A percentile compares a stretch with the other conserved stretches of the same genome.
Evolutionary conservation across 2,797 vertebrate species (phyloP).

Genomic region (Semotilus atromaculatus): DNA sequence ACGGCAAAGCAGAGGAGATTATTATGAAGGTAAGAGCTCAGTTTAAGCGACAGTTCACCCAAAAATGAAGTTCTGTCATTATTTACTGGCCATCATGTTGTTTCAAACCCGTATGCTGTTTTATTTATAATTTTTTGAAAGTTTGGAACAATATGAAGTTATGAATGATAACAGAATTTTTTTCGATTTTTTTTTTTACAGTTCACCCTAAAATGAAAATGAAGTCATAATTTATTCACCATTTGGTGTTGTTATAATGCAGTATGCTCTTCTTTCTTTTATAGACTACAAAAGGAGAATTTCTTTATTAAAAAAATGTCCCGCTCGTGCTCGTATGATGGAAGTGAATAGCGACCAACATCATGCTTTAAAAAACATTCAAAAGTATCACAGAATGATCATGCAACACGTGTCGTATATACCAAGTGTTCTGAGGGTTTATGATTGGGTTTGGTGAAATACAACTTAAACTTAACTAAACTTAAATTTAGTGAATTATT

Average conservation of each 20-base stretch:
- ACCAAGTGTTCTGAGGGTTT: neutral
- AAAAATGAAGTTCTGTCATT: neutral
- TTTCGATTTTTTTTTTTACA: neutral
- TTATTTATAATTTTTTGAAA: too few species aligned
- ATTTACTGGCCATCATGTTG: neutral
- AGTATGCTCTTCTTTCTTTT: neutral
- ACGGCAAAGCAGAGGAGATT: constrained; percentile 85
- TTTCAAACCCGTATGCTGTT: neutral
- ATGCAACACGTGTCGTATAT: neutral
- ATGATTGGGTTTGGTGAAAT: neutral
- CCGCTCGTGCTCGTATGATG: neutral
- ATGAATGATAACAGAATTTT: neutral
- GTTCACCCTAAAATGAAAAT: neutral
- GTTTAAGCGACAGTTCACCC: neutral
- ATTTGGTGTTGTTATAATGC: neutral
- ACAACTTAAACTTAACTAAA: too few species aligned
- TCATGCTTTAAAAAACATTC: neutral
- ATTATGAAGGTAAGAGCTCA: constrained; percentile 84
- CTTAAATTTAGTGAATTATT: neutral
- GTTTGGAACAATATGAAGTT: too few species aligned
- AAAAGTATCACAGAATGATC: neutral
- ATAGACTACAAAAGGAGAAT: neutral
- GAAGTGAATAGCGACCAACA: neutral
- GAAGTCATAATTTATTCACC: neutral
- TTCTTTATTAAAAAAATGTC: neutral